These are phyloP conservation scores for Eupithecia dodoneata DNA, from an alignment of 2,888 invertebrate genomes.

Conservation along the genomic window DNA sequence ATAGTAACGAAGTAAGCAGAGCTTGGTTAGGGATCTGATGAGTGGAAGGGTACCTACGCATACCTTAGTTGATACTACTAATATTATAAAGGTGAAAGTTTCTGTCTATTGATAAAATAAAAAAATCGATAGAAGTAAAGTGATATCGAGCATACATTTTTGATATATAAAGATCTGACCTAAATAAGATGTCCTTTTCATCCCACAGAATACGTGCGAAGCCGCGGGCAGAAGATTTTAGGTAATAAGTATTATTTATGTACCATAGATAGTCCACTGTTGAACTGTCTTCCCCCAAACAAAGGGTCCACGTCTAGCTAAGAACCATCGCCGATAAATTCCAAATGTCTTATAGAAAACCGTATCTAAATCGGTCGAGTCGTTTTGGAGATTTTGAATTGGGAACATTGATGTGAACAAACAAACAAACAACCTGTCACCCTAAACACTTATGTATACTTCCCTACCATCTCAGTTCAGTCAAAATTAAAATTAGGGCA, in stretches of 20 bases:
- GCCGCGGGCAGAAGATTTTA: too few relatives aligned
- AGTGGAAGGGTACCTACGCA: not conserved
- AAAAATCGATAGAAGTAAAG: too few relatives aligned
- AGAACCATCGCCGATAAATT: not conserved
- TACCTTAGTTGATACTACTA: too few relatives aligned
- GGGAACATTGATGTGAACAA: not conserved
- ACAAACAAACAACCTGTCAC: not conserved
- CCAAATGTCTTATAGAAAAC: not conserved
- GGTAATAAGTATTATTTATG: too few relatives aligned
- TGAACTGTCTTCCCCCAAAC: not conserved
- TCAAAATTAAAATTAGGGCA: not conserved
- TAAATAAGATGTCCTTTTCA: too few relatives aligned
- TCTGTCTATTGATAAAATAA: too few relatives aligned
- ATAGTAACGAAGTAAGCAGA: not conserved
- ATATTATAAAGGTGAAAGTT: too few relatives aligned
- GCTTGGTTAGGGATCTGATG: not conserved
- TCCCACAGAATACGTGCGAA: too few relatives aligned
- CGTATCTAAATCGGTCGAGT: not conserved
- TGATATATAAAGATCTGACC: too few relatives aligned
- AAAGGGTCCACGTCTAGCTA: not conserved
- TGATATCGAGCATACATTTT: too few relatives aligned
- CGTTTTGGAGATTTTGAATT: not conserved
- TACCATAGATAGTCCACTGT: too few relatives aligned
- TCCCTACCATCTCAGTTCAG: not conserved
- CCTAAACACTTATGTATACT: not conserved